phyloP scores from a whole-genome alignment of 2,888 invertebrate genomes.

The Didymodactylos carnosus region DNA sequence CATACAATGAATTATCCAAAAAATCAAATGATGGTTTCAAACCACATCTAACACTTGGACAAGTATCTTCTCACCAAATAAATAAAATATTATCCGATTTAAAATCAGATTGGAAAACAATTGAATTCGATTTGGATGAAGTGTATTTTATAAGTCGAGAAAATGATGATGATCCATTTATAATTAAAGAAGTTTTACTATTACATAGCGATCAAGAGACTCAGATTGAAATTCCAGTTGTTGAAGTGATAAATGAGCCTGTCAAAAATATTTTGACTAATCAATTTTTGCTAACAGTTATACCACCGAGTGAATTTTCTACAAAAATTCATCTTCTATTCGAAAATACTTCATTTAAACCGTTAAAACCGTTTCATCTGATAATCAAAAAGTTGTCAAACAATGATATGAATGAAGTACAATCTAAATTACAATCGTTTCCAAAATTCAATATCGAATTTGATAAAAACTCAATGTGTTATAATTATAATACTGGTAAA shows the following conservation, averaged over 20 bases:
- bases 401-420: not conserved
- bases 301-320: not conserved
- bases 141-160: conserved; percentile 10
- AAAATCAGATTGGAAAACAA: conserved; percentile 1
- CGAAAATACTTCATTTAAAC: not conserved
- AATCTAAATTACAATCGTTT: not conserved
- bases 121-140: conserved; percentile 8
- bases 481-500: not conserved
- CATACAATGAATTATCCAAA: not conserved
- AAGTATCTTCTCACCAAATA: not conserved
- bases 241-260: no score
- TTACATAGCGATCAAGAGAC: not conserved
- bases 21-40: not conserved
- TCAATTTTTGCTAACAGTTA: not conserved
- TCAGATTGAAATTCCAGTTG: not conserved
- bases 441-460: not conserved
- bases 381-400: not conserved
- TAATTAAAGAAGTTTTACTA: not conserved
- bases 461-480: not conserved
- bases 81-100: not conserved
- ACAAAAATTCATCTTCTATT: not conserved
- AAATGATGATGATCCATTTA: not conserved
- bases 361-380: not conserved
- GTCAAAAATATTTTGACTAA: not conserved
- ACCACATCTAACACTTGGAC: conserved; percentile 14